Percentiles rank a stretch among this genome's conserved stretches.
Conservation (phyloP, 2,888 invertebrate species). For the Strigamia maritima region DNA sequence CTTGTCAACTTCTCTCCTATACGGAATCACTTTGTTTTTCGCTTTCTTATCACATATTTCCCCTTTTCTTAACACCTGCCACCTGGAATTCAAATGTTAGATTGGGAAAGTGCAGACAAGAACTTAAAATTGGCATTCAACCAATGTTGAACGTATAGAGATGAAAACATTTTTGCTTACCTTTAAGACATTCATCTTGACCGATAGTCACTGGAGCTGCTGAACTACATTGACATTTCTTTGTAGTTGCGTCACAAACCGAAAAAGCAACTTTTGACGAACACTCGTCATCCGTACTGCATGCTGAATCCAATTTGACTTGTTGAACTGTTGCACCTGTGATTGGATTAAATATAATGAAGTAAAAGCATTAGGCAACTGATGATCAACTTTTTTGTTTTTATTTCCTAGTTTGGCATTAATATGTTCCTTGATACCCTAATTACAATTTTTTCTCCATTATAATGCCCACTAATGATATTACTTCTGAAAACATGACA, state of each 20-base stretch:
- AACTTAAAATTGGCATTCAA: background rate
- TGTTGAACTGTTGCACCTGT: background rate
- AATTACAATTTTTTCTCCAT: no score
- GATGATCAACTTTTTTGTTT: background rate
- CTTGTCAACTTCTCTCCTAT: background rate
- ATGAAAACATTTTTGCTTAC: constrained; percentile 15
- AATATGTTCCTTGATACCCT: no score
- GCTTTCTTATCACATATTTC: background rate
- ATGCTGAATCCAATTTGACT: background rate
- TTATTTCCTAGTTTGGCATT: no score
- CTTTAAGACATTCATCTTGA: constrained; percentile 1
- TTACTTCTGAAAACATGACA: no score
- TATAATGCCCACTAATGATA: no score
- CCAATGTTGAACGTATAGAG: background rate
- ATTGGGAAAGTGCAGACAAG: constrained; percentile 13
- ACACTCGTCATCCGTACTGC: background rate
- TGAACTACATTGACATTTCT: background rate
- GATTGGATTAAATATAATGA: background rate
- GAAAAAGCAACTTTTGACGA: background rate
- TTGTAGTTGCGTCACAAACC: background rate
- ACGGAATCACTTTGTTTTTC: background rate
- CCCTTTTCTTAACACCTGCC: background rate
- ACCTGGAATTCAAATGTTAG: background rate
- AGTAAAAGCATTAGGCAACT: background rate
- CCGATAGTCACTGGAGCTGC: background rate